Evolutionary conservation across 2,797 vertebrate genomes (phyloP).

Genomic region (Selene dorsalis): DNA sequence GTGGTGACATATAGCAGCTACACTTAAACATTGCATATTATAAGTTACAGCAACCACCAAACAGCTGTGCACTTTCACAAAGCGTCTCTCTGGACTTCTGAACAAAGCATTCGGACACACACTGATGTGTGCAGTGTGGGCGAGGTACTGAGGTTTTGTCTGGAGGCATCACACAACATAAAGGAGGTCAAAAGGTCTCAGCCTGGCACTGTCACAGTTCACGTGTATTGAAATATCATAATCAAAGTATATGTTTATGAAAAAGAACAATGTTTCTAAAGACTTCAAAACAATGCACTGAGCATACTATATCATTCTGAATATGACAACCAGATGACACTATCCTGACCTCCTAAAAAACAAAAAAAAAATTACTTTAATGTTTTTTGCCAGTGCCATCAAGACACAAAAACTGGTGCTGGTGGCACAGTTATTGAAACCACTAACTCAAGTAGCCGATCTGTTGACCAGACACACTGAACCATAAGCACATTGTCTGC

Average conservation of each 20-base stretch:
- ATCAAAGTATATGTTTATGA: no score
- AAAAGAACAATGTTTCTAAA: no score
- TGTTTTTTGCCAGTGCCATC: no score
- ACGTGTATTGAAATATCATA: background rate
- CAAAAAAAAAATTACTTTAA: background rate
- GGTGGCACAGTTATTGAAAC: no score
- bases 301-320: background rate
- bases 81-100: conserved; percentile 11
- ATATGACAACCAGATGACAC: background rate
- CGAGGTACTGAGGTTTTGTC: conserved; percentile 17
- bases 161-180: background rate
- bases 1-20: conserved; percentile 60
- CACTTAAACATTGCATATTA: conserved; percentile 50
- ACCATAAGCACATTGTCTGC: no score
- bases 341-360: no score
- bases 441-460: no score
- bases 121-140: background rate
- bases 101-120: conserved; percentile 21
- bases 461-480: no score
- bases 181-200: background rate
- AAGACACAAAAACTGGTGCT: no score
- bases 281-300: no score
- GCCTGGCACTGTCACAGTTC: background rate
- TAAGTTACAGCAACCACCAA: conserved; percentile 42
- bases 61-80: conserved; percentile 35